phyloP scores from a whole-genome alignment of 2,113 vertebrate species.

The Ceuthmochares aereus region DNA sequence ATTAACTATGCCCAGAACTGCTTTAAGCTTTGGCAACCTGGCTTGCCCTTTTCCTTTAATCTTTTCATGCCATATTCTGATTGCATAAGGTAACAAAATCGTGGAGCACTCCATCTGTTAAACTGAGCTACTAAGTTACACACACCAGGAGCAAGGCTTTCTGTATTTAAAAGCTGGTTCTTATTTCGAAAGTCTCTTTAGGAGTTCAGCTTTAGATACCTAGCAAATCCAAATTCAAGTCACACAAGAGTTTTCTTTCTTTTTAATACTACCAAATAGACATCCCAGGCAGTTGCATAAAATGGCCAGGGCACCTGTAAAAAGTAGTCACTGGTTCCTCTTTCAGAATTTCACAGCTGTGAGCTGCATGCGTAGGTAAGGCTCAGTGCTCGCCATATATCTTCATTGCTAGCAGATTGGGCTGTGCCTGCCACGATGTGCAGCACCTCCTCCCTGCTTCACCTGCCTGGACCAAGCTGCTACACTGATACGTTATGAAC shows the following conservation, averaged over 20 bases:
- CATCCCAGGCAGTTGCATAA: neutral
- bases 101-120: neutral
- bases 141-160: neutral
- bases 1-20: neutral
- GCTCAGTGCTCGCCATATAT: accelerated
- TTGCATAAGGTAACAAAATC: constrained; percentile 5
- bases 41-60: neutral
- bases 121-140: neutral
- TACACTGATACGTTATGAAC: accelerated
- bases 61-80: neutral
- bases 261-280: neutral
- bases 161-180: neutral
- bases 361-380: accelerated
- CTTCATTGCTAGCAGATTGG: accelerated
- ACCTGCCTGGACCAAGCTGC: neutral
- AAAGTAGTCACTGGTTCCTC: neutral
- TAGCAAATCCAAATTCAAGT: neutral
- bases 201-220: neutral
- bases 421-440: accelerated
- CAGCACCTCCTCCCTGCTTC: neutral
- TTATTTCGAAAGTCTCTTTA: neutral
- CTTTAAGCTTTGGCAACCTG: neutral
- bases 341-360: neutral
- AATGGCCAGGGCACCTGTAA: neutral
- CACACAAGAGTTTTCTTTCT: neutral